Percentiles rank a stretch among this genome's conserved stretches.
Conservation (phyloP, 2,888 invertebrate species). For the Amorpha juglandis region DNA sequence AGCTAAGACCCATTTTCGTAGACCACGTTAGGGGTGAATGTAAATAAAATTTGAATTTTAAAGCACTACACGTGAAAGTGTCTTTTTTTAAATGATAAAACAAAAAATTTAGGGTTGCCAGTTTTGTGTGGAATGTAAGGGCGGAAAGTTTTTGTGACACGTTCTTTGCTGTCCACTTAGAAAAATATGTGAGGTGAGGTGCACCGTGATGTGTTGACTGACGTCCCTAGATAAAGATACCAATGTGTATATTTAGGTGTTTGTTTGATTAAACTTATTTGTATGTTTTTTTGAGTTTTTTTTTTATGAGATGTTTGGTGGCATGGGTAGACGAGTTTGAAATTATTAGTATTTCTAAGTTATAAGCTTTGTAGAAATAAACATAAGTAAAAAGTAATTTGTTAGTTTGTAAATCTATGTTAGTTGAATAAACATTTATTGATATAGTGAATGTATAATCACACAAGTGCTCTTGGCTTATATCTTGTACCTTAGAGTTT, state of each 20-base stretch:
- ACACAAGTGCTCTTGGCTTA: too few species aligned
- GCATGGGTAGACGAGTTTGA: background rate
- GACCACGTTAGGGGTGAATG: constrained; percentile 68
- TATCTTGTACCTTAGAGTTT: too few species aligned
- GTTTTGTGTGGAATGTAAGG: constrained; percentile 4
- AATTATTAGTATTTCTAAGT: too few species aligned
- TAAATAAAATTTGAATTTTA: constrained; percentile 80
- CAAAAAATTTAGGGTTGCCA: too few species aligned
- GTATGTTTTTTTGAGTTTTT: background rate
- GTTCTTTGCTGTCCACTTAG: constrained; percentile 8
- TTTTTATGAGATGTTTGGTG: too few species aligned
- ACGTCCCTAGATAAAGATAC: background rate
- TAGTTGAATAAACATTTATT: too few species aligned
- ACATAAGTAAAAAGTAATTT: too few species aligned
- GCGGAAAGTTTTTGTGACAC: constrained; percentile 16
- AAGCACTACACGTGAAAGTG: constrained; percentile 49
- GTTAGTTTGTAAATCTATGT: too few species aligned
- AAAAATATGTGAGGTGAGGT: constrained; percentile 12
- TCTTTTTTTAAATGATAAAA: constrained; percentile 12
- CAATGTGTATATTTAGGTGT: background rate
- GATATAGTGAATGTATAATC: too few species aligned
- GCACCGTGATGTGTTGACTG: constrained; percentile 21
- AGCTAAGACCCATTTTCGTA: constrained; percentile 66
- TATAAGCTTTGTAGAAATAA: too few species aligned
- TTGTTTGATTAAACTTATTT: background rate